Conservation (phyloP, 1,140 invertebrate genomes). For the Zelostemma sp. region DNA sequence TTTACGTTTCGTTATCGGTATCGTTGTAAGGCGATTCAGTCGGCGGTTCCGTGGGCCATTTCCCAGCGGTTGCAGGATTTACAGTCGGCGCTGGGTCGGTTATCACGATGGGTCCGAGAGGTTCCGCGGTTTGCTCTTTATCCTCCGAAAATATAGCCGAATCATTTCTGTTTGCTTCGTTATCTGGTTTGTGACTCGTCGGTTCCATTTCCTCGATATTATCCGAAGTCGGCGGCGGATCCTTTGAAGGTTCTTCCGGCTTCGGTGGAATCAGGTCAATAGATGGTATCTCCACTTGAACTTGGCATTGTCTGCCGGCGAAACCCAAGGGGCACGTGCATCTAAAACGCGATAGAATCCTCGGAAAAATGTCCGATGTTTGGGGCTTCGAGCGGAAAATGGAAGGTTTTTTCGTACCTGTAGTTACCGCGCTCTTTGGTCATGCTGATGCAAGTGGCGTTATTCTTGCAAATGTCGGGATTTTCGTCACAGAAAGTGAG, state of each 20-base stretch:
- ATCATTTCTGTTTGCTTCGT: conserved; percentile 33
- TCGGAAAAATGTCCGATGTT: no score
- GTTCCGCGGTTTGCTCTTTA: conserved; percentile 50
- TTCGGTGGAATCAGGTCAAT: conserved; percentile 62
- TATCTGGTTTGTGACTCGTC: conserved; percentile 32
- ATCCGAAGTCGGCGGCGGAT: conserved; percentile 28
- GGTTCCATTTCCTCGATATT: conserved; percentile 33
- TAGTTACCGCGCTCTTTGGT: conserved; percentile 81
- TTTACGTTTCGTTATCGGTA: conserved; percentile 65
- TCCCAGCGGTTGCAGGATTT: conserved; percentile 62
- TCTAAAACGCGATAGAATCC: conserved; percentile 33
- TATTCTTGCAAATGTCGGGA: conserved; percentile 79
- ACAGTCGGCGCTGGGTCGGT: conserved; percentile 58
- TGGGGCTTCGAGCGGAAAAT: no score
- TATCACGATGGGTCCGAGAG: conserved; percentile 58
- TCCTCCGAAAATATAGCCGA: conserved; percentile 20
- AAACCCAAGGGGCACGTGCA: conserved; percentile 64
- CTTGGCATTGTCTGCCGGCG: conserved; percentile 65
- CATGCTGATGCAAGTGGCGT: conserved; percentile 83
- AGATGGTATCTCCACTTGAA: conserved; percentile 58
- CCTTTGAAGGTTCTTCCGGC: conserved; percentile 32
- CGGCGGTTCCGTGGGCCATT: conserved; percentile 64
- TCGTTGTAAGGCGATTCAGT: conserved; percentile 58
- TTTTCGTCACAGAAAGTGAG: conserved; percentile 83
- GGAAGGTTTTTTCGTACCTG: conserved; percentile 70